A percentile compares a stretch with the other conserved stretches of the same genome.
These are phyloP conservation scores for Pipa parva DNA, from an alignment of 2,113 vertebrate genomes.

Conservation along the genomic window DNA sequence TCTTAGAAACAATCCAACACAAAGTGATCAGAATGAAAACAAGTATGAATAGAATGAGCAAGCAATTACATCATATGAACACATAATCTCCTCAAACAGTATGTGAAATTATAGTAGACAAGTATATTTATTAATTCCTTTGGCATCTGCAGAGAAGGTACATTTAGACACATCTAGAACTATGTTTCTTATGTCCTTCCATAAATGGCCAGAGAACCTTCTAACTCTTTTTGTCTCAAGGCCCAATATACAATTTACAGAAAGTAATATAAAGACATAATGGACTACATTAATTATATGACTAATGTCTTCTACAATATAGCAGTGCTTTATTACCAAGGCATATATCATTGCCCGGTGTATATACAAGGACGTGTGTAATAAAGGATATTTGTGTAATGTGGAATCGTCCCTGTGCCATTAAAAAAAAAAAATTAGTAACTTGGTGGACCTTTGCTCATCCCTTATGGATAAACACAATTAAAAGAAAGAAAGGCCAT, in stretches of 20 bases:
- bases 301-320: not conserved
- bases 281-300: not conserved
- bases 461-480: not conserved
- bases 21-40: too few species aligned
- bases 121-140: slow-evolving; percentile 15
- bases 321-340: not conserved
- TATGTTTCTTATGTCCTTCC: too few species aligned
- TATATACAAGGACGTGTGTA: slow-evolving; percentile 17
- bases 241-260: not conserved
- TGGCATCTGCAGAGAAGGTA: slow-evolving; percentile 23
- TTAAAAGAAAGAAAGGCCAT: not conserved
- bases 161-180: not conserved
- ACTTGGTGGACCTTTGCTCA: not conserved
- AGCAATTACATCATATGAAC: not conserved
- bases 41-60: too few species aligned
- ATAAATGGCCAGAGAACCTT: not conserved
- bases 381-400: slow-evolving; percentile 1
- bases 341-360: slow-evolving; percentile 2
- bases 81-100: not conserved
- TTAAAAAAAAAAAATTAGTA: slow-evolving; percentile 6
- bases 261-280: not conserved
- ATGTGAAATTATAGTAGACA: slow-evolving; percentile 24
- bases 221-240: not conserved
- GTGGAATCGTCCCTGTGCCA: slow-evolving; percentile 7
- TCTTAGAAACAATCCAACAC: too few species aligned